Conservation (phyloP, 2,888 invertebrate genomes). For the Apamea crenata region DNA sequence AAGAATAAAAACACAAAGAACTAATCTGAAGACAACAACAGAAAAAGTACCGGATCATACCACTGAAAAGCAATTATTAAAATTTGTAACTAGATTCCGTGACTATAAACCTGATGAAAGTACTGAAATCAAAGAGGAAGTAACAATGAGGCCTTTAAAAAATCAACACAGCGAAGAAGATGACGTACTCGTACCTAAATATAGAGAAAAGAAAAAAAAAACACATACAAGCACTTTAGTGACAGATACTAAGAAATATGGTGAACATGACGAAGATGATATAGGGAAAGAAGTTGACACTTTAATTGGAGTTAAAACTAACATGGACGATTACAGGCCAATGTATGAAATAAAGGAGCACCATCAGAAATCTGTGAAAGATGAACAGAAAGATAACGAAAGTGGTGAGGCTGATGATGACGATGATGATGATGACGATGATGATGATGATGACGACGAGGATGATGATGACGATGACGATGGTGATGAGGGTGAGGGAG, state of each 20-base stretch:
- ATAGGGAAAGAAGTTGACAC: conserved; percentile 83
- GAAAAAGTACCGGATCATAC: conserved; percentile 65
- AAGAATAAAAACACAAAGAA: conserved; percentile 62
- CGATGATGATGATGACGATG: conserved; percentile 28
- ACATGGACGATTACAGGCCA: conserved; percentile 84
- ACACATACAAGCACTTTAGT: conserved; percentile 84
- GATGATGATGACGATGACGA: conserved; percentile 64
- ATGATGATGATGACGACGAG: conserved; percentile 62
- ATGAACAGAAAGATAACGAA: conserved; percentile 63
- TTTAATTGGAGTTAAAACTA: conserved; percentile 81
- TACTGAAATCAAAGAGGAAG: conserved; percentile 48
- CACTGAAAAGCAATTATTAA: conserved; percentile 73
- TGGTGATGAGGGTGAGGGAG: conserved; percentile 49
- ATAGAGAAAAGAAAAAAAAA: conserved; percentile 85
- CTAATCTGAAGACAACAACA: conserved; percentile 66
- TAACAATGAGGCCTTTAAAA: conserved; percentile 33
- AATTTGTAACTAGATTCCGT: conserved; percentile 81
- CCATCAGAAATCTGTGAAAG: conserved; percentile 52
- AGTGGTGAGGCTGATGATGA: conserved; percentile 59
- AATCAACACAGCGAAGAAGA: conserved; percentile 47
- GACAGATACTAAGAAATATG: conserved; percentile 86
- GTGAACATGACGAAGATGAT: conserved; percentile 80
- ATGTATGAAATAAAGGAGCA: conserved; percentile 81
- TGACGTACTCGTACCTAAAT: conserved; percentile 73
- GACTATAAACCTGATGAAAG: conserved; percentile 70